Percentiles rank a stretch among this genome's conserved stretches.
Evolutionary conservation across 2,888 invertebrate species (phyloP).

Genomic region (Mallateleia sp.): DNA sequence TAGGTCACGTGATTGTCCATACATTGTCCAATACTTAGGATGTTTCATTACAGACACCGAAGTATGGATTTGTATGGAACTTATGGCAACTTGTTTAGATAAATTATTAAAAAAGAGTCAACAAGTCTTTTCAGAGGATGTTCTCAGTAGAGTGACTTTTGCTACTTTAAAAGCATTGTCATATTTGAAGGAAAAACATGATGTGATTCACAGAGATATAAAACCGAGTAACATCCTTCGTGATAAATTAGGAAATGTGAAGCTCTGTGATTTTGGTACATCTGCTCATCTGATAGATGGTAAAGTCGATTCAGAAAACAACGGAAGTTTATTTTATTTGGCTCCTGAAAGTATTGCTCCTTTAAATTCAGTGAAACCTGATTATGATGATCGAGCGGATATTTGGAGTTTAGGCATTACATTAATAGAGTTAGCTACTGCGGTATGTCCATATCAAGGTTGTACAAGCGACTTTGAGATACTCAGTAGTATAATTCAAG

Average conservation of each 20-base stretch:
- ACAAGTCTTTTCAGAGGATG: constrained; percentile 97
- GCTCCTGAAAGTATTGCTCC: too few relatives aligned
- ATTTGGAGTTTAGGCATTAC: constrained; percentile 99
- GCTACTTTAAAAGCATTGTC: constrained; percentile 99
- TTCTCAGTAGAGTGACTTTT: constrained; percentile 98
- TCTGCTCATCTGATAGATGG: constrained; percentile 99
- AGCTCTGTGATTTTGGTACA: constrained; percentile 99
- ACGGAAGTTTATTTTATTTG: too few relatives aligned
- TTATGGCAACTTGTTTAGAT: constrained; percentile 99
- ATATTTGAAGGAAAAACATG: constrained; percentile 99
- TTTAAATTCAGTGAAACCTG: too few relatives aligned
- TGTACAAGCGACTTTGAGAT: constrained; percentile 99
- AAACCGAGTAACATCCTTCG: constrained; percentile 99
- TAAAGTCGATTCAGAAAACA: constrained; percentile 96
- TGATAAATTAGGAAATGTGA: constrained; percentile 98
- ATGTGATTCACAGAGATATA: constrained; percentile 99
- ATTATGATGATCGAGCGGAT: constrained; percentile 91
- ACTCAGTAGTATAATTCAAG: neutral
- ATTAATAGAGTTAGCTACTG: constrained; percentile 98
- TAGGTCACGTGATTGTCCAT: constrained; percentile 99
- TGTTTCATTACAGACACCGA: constrained; percentile 99
- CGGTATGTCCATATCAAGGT: constrained; percentile 98
- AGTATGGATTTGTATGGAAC: constrained; percentile 99
- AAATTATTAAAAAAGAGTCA: constrained; percentile 97
- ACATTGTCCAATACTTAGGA: constrained; percentile 99